These are phyloP conservation scores for Sakesphorus luctuosus DNA, from an alignment of 2,113 vertebrate genomes.

Conservation along the genomic window DNA sequence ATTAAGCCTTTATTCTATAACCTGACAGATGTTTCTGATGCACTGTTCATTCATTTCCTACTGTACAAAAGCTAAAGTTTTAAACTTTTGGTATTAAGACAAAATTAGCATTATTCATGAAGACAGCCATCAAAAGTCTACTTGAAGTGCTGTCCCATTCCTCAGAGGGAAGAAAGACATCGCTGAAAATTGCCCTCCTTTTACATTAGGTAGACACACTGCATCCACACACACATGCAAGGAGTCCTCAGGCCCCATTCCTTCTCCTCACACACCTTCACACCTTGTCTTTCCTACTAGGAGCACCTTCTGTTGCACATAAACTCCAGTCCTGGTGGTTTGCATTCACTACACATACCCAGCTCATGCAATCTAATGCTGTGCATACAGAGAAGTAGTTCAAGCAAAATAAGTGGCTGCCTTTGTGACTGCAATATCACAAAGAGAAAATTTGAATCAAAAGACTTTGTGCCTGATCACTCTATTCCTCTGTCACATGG, in stretches of 20 bases:
- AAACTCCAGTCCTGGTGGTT: background rate
- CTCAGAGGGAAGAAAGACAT: background rate
- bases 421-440: background rate
- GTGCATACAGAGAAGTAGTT: background rate
- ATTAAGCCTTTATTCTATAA: constrained; percentile 69
- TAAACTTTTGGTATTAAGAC: constrained; percentile 32
- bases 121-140: constrained; percentile 40
- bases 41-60: constrained; percentile 46
- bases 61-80: constrained; percentile 64
- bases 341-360: background rate
- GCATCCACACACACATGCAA: background rate
- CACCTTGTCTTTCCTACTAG: background rate
- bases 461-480: background rate
- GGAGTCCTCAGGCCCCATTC: background rate
- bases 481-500: accelerated
- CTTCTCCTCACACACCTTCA: background rate
- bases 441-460: background rate
- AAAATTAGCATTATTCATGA: constrained; percentile 65
- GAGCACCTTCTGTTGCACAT: background rate
- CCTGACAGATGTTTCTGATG: constrained; percentile 69
- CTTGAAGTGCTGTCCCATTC: background rate
- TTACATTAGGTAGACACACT: background rate
- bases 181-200: background rate
- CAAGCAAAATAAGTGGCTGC: background rate
- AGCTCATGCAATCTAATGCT: background rate